A percentile compares a stretch with the other conserved stretches of the same genome.
Evolutionary conservation across 2,888 invertebrate species (phyloP).

Genomic region (Tryphoninae sp.): DNA sequence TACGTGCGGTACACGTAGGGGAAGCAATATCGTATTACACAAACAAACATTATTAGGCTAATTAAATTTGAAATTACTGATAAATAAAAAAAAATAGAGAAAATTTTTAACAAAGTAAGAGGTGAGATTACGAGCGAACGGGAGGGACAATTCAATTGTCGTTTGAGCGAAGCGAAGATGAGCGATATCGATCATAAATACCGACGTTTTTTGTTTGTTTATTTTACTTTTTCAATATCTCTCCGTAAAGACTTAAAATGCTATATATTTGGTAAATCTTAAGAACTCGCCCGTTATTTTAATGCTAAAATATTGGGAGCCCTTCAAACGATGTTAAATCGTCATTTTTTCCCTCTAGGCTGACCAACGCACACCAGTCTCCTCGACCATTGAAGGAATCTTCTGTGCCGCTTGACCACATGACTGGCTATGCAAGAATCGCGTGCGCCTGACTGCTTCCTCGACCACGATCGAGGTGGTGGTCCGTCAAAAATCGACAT

Average conservation of each 20-base stretch:
- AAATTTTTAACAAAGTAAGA: conserved; percentile 8
- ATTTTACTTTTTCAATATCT: conserved; percentile 24
- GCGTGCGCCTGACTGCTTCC: conserved; percentile 3
- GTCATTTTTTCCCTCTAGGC: conserved; percentile 60
- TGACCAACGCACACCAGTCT: conserved; percentile 46
- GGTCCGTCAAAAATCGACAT: neutral
- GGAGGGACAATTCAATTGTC: conserved; percentile 14
- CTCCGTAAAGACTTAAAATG: conserved; percentile 47
- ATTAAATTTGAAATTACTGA: conserved; percentile 30
- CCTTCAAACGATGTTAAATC: conserved; percentile 47
- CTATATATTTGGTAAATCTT: conserved; percentile 52
- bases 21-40: conserved; percentile 19
- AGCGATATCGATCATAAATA: conserved; percentile 50
- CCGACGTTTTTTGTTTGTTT: conserved; percentile 1
- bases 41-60: conserved; percentile 54
- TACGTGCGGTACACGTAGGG: conserved; percentile 56
- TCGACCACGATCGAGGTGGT: conserved; percentile 35
- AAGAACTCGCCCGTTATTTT: conserved; percentile 58
- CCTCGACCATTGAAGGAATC: conserved; percentile 39
- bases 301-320: conserved; percentile 12
- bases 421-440: conserved; percentile 55
- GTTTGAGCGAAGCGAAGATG: conserved; percentile 3
- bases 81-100: conserved; percentile 14
- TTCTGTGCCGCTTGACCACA: conserved; percentile 47
- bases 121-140: conserved; percentile 16